Evolutionary conservation across 1,140 invertebrate genomes (phyloP).

Genomic region (Zaprionus kolodkinae): DNA sequence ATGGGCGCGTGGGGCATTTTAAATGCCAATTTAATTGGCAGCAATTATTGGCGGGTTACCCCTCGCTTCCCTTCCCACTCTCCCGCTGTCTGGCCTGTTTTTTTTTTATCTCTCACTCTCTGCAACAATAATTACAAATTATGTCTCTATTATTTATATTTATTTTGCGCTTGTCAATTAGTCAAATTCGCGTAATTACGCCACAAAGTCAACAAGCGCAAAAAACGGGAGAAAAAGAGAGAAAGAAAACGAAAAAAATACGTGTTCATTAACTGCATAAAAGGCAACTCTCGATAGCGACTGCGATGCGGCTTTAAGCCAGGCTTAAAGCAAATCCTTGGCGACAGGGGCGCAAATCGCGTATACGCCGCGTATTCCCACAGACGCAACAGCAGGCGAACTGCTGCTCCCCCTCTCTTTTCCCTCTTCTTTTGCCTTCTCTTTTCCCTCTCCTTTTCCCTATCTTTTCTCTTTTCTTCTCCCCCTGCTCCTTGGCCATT

Average conservation of each 20-base stretch:
- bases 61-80: not conserved
- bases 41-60: slow-evolving; percentile 58
- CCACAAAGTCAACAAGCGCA: slow-evolving; percentile 19
- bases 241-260: not conserved
- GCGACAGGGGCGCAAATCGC: slow-evolving; percentile 55
- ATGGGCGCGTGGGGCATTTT: slow-evolving; percentile 45
- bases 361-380: slow-evolving; percentile 75
- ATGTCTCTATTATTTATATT: slow-evolving; percentile 67
- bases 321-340: slow-evolving; percentile 28
- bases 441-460: slow-evolving; percentile 11
- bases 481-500: slow-evolving; percentile 32
- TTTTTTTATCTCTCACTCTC: slow-evolving; percentile 2
- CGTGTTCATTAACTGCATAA: slow-evolving; percentile 1
- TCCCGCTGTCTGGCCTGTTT: not conserved
- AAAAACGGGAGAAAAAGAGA: not conserved
- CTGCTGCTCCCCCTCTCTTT: not conserved
- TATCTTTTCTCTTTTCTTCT: slow-evolving; percentile 2
- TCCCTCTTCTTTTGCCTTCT: not conserved
- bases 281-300: slow-evolving; percentile 6
- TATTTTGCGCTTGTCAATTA: slow-evolving; percentile 73
- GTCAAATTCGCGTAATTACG: slow-evolving; percentile 60
- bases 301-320: slow-evolving; percentile 4
- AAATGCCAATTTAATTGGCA: slow-evolving; percentile 77
- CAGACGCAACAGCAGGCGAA: slow-evolving; percentile 49
- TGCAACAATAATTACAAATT: slow-evolving; percentile 68